Conservation (phyloP, 1,140 invertebrate genomes). For the Drosophila mauritiana region DNA sequence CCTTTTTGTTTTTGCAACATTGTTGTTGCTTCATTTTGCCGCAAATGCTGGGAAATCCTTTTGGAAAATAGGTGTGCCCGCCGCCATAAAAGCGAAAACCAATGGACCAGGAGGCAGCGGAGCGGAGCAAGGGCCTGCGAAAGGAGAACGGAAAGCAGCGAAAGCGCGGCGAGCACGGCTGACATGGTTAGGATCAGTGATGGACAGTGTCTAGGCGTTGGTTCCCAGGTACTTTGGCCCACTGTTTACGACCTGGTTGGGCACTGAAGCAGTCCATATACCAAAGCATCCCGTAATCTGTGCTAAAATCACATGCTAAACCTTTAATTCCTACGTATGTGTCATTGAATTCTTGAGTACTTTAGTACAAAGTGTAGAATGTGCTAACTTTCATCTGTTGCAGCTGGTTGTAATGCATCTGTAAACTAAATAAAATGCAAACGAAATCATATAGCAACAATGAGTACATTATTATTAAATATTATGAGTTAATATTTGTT, state of each 20-base stretch:
- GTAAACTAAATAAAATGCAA: too few relatives aligned
- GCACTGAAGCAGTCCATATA: neutral
- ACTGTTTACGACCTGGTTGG: neutral
- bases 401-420: too few relatives aligned
- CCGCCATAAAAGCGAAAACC: conserved; percentile 73
- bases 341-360: too few relatives aligned
- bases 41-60: conserved; percentile 72
- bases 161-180: conserved; percentile 18
- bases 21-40: conserved; percentile 63
- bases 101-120: conserved; percentile 24
- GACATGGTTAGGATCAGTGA: conserved; percentile 48
- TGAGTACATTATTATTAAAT: too few relatives aligned
- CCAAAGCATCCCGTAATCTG: too few relatives aligned
- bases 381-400: too few relatives aligned
- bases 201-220: conserved; percentile 10
- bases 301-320: too few relatives aligned
- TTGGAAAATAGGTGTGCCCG: conserved; percentile 75
- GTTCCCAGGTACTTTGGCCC: conserved; percentile 5
- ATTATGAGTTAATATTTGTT: too few relatives aligned
- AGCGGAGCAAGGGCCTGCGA: conserved; percentile 13
- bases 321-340: too few relatives aligned
- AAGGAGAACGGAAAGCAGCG: neutral
- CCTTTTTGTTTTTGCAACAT: conserved; percentile 42
- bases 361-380: too few relatives aligned
- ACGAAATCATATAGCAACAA: too few relatives aligned